Conservation (phyloP, 2,888 invertebrate species). For the Caenorhabditis drosophilae region DNA sequence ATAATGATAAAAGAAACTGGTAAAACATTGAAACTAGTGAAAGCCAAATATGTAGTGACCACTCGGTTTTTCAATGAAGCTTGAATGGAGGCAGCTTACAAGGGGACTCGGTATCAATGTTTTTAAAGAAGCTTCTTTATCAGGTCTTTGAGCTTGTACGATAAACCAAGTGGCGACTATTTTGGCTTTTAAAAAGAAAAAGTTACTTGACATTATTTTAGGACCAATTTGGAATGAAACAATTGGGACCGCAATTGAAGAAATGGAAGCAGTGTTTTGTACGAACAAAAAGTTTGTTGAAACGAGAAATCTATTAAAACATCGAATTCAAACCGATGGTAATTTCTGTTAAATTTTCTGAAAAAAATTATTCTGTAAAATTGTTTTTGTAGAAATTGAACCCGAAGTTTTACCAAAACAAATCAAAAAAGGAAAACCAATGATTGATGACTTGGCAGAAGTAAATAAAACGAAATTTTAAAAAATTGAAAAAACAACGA, state of each 20-base stretch:
- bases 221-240: slow-evolving; percentile 19
- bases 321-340: slow-evolving; percentile 8
- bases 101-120: no score
- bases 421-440: slow-evolving; percentile 23
- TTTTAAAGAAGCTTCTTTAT: no score
- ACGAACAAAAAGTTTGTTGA: slow-evolving; percentile 31
- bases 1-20: slow-evolving; percentile 38
- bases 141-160: no score
- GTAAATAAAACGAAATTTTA: no score
- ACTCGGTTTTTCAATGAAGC: no score
- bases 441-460: slow-evolving; percentile 37
- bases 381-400: background rate
- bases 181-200: background rate
- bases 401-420: background rate
- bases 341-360: background rate
- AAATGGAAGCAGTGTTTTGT: slow-evolving; percentile 40
- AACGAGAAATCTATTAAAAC: slow-evolving; percentile 13
- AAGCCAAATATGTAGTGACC: no score
- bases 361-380: background rate
- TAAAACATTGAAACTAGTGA: no score
- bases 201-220: slow-evolving; percentile 5
- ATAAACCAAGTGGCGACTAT: background rate
- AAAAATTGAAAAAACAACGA: background rate
- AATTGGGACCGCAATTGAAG: slow-evolving; percentile 21
- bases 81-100: no score